Percentiles rank a stretch among this genome's conserved stretches.
These are phyloP conservation scores for Hyaena hyaena DNA, from an alignment of 2,113 vertebrate species.

Conservation along the genomic window DNA sequence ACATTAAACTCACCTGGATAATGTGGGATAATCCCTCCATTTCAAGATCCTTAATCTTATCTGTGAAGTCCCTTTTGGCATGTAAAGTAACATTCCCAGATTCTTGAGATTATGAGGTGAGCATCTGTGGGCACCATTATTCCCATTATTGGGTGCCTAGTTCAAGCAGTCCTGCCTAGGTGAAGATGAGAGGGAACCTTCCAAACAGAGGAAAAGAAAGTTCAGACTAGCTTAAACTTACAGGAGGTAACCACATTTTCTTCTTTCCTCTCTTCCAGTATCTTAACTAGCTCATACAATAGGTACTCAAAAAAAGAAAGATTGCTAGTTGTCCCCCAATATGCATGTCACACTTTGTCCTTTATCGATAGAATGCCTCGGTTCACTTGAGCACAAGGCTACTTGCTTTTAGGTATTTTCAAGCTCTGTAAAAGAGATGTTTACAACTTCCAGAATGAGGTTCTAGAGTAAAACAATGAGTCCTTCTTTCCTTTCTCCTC, in stretches of 20 bases:
- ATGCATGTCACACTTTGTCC: background rate
- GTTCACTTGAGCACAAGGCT: background rate
- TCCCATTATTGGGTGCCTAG: background rate
- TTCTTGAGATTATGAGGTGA: background rate
- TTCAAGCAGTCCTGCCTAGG: background rate
- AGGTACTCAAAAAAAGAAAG: background rate
- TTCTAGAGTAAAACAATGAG: background rate
- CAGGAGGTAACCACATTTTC: background rate
- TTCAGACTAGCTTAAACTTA: background rate
- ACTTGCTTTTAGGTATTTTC: background rate
- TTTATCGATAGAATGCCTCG: background rate
- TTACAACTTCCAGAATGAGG: background rate
- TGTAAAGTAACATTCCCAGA: background rate
- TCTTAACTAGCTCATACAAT: background rate
- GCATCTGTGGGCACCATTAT: background rate
- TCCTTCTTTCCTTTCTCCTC: background rate
- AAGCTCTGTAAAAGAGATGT: background rate
- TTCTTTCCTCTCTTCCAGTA: background rate
- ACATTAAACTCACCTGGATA: background rate
- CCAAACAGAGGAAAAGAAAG: background rate
- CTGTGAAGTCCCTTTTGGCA: background rate
- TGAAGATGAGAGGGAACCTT: background rate
- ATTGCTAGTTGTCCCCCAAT: background rate
- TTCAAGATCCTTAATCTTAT: conserved; percentile 15
- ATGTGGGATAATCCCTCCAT: background rate